Percentiles rank a stretch among this genome's conserved stretches.
Conservation (phyloP, 2,888 invertebrate species). For the Tiliacea citrago region DNA sequence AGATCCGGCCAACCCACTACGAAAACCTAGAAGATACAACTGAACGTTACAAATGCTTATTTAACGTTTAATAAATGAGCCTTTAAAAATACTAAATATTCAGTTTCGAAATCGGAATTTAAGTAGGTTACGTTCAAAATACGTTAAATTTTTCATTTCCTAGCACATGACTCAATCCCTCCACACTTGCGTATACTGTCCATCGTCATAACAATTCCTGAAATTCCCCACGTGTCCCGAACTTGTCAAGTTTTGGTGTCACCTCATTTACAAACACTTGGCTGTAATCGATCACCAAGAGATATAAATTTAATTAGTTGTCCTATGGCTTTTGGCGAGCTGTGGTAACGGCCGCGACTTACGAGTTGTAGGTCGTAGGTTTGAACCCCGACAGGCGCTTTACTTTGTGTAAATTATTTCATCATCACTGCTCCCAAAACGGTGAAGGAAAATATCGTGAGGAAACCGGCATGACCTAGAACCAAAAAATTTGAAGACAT, state of each 20-base stretch:
- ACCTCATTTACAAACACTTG: conserved; percentile 61
- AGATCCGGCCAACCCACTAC: conserved; percentile 27
- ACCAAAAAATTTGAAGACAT: too few relatives aligned
- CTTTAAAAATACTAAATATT: conserved; percentile 48
- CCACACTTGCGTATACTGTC: conserved; percentile 43
- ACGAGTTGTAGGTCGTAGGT: too few relatives aligned
- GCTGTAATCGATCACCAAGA: conserved; percentile 34
- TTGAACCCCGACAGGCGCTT: too few relatives aligned
- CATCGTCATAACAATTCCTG: conserved; percentile 55
- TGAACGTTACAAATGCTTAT: conserved; percentile 55
- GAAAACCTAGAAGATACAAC: conserved; percentile 28
- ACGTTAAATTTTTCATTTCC: conserved; percentile 55
- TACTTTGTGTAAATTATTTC: too few relatives aligned
- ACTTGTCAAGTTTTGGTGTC: conserved; percentile 69
- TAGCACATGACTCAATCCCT: conserved; percentile 59
- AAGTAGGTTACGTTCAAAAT: conserved; percentile 56
- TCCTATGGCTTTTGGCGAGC: too few relatives aligned
- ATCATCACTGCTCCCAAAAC: too few relatives aligned
- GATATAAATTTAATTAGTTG: neutral
- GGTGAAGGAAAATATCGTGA: too few relatives aligned
- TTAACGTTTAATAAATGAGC: conserved; percentile 60
- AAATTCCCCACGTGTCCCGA: conserved; percentile 44
- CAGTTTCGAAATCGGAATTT: conserved; percentile 39
- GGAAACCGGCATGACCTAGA: too few relatives aligned
- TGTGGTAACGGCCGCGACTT: too few relatives aligned